Conservation (phyloP, 1,140 invertebrate genomes). For the Notospermus geniculatus region DNA sequence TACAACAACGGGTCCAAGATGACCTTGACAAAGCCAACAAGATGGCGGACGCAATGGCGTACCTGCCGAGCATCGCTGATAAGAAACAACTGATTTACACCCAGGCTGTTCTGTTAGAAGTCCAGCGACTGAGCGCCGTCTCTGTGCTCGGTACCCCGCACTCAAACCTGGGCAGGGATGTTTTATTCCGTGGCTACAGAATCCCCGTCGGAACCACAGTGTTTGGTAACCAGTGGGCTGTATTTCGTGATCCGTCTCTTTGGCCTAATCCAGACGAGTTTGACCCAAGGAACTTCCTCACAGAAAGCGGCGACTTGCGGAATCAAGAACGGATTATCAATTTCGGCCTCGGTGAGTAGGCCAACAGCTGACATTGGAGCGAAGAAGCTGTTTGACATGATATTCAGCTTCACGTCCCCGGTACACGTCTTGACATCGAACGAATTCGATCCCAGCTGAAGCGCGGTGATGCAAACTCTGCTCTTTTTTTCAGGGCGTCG, state of each 20-base stretch:
- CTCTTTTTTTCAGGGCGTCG: too few relatives aligned
- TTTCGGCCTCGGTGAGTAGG: neutral
- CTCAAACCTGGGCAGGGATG: neutral
- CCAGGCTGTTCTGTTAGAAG: neutral
- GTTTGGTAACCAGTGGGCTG: neutral
- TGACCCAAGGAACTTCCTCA: slow-evolving; percentile 3
- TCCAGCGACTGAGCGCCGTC: neutral
- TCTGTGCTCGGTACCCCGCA: neutral
- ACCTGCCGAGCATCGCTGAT: neutral
- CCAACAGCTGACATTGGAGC: too few relatives aligned
- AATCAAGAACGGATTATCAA: neutral
- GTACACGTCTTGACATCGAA: too few relatives aligned
- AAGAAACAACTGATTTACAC: neutral
- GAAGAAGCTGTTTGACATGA: too few relatives aligned
- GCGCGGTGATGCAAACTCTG: too few relatives aligned
- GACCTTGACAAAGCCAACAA: slow-evolving; percentile 1
- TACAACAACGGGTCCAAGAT: slow-evolving; percentile 8
- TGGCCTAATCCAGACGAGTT: neutral
- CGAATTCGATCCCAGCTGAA: too few relatives aligned
- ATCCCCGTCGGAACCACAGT: neutral
- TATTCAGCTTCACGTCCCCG: too few relatives aligned
- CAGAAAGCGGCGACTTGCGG: neutral
- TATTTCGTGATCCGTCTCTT: neutral
- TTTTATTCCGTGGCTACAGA: neutral
- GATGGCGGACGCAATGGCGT: neutral